Base-by-base conservation (phyloP, 2,113 vertebrate species). In the Chionomys nivalis region DNA sequence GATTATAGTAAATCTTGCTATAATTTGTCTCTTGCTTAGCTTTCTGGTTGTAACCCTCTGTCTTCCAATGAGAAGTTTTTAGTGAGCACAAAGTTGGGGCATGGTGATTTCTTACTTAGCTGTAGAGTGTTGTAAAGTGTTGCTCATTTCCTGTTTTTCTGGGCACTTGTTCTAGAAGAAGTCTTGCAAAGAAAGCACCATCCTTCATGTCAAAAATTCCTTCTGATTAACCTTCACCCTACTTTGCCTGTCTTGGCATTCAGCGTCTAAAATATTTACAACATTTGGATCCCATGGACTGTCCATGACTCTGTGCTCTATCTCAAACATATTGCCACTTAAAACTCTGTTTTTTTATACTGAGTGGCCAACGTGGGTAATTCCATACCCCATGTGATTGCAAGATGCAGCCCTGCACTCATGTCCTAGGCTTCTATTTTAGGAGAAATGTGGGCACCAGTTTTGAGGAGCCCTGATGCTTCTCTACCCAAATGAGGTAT, bases 21-120 rank as follows among this genome's bases (percentile, higher is more conserved):
- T 33, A 73, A 92, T 86, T 86, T 90, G n/a, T 72, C 79, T 87
- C 28, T 75, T 79, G 78, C 58, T 92, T 49, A 92, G 5, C 47
- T 70, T 75, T 65, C 58, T 76, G 42, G 58, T 72, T 42, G 3
- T 92, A 44, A 12, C n/a, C 36, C 39, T 81, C 16, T 68, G 10
- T 63, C 44, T 79, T 96, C 44, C 61, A 82, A 75, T 61, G 33
- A 91, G 88, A 95, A 63, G 26, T 24, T 93, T 55, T 14, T 14
- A 36, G 1, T 79, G 65, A 89, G 65, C n/a, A 81, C 24, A 81
- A 39, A 58, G 19, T 10, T 58, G 7, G 13, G 78, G 0, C 7
- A 24, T 3, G 61, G 39, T 42, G 8, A 52, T 5, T 44, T 23
- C 26, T 76, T 88, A 47, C 36, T 94, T 39, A 65, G 70, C 55